These are phyloP conservation scores for Callorhinus ursinus DNA, from an alignment of 2,113 vertebrate genomes.

Conservation along the genomic window DNA sequence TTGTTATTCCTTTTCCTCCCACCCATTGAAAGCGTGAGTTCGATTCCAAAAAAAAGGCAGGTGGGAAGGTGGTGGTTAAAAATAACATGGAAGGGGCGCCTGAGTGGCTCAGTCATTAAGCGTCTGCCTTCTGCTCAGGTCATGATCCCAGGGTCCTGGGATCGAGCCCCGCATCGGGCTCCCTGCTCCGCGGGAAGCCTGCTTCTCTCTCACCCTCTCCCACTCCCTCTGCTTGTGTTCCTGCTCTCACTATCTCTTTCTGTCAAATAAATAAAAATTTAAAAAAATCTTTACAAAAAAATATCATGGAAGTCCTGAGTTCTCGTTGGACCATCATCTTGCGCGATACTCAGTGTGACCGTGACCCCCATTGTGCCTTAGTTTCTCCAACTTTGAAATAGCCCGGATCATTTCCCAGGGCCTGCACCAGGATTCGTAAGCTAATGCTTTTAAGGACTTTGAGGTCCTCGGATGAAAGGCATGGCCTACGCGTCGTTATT, in stretches of 20 bases:
- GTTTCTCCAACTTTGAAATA: neutral
- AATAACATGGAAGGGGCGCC: neutral
- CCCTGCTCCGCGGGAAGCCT: too few relatives aligned
- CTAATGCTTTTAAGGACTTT: neutral
- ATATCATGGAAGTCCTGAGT: neutral
- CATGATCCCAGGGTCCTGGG: too few relatives aligned
- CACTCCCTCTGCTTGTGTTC: too few relatives aligned
- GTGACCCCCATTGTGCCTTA: neutral
- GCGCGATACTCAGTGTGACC: neutral
- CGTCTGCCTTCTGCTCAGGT: too few relatives aligned
- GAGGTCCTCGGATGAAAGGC: neutral
- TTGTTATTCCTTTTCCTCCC: neutral
- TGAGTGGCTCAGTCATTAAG: too few relatives aligned
- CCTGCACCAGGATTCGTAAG: neutral
- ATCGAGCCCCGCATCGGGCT: too few relatives aligned
- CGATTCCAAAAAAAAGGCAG: neutral
- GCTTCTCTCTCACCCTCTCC: too few relatives aligned
- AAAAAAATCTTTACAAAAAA: neutral
- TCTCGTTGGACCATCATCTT: neutral
- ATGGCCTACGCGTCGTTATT: rapidly evolving
- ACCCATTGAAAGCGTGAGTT: neutral
- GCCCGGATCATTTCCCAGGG: neutral
- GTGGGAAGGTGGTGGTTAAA: neutral
- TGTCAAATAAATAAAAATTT: too few relatives aligned
- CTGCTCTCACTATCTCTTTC: too few relatives aligned